A percentile compares a stretch with the other conserved stretches of the same genome.
phyloP scores from a whole-genome alignment of 2,113 vertebrate species.

The Salvelinus namaycush region DNA sequence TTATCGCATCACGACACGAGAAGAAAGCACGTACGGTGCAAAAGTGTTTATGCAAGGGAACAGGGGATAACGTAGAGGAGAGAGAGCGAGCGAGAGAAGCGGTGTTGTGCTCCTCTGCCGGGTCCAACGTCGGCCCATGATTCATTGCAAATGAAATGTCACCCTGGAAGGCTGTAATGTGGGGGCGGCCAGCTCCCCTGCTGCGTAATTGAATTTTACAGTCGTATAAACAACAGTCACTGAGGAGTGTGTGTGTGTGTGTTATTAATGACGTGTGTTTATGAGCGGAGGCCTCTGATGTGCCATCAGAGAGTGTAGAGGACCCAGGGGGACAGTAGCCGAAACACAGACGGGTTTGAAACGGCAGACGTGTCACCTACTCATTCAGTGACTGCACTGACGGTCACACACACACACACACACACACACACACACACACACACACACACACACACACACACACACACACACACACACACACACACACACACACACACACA shows the following conservation, averaged over 20 bases:
- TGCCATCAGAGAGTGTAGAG: constrained; percentile 53
- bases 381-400: neutral
- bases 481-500: neutral
- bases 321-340: constrained; percentile 46
- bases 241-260: constrained; percentile 35
- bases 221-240: constrained; percentile 74
- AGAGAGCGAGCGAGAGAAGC: constrained; percentile 25
- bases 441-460: too few relatives aligned
- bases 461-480: neutral
- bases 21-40: too few relatives aligned
- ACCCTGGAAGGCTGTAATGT: constrained; percentile 73
- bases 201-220: constrained; percentile 75
- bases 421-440: neutral
- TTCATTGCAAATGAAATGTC: constrained; percentile 81
- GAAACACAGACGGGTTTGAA: constrained; percentile 50
- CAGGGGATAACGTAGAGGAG: neutral
- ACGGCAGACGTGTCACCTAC: constrained; percentile 31
- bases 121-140: constrained; percentile 66
- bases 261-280: constrained; percentile 71
- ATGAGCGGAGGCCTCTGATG: constrained; percentile 62
- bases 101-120: constrained; percentile 35
- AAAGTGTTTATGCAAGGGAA: neutral
- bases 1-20: neutral
- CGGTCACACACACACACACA: neutral
- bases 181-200: constrained; percentile 59